Percentiles rank a stretch among this genome's conserved stretches.
phyloP scores from a whole-genome alignment of 2,888 invertebrate species.

The Erpobdella octoculata region DNA sequence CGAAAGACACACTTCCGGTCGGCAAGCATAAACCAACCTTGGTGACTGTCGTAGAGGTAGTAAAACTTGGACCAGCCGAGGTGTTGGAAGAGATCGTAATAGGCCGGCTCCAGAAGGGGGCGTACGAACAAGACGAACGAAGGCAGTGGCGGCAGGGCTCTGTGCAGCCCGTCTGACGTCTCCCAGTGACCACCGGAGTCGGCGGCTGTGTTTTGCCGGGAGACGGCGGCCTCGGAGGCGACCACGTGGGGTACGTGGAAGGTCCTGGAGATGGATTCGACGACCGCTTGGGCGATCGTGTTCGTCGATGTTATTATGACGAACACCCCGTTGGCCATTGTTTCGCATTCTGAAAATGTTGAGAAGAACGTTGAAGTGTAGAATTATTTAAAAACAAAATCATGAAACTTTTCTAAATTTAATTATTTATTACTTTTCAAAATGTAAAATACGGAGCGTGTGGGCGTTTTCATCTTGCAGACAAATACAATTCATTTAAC shows the following conservation, averaged over 20 bases:
- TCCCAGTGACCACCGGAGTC: not conserved
- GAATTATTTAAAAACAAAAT: not conserved
- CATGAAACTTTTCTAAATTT: not conserved
- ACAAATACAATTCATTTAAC: too few species aligned
- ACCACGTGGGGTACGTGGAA: conserved; percentile 23
- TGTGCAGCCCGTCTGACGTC: not conserved
- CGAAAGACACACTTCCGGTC: too few species aligned
- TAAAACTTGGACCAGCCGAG: not conserved
- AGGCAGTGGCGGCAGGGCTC: not conserved
- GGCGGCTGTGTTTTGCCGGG: not conserved
- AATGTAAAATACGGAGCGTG: too few species aligned
- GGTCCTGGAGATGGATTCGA: conserved; percentile 19
- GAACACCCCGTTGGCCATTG: conserved; percentile 19
- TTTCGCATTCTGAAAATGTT: conserved; percentile 14
- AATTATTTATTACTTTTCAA: too few species aligned
- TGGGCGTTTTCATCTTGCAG: too few species aligned
- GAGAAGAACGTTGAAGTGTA: not conserved
- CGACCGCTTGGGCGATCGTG: conserved; percentile 9
- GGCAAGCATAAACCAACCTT: conserved; percentile 7
- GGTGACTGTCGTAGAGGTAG: conserved; percentile 15
- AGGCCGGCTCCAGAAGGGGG: conserved; percentile 15
- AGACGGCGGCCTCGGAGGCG: conserved; percentile 7
- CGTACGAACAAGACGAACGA: conserved; percentile 13
- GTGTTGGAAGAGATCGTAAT: conserved; percentile 20
- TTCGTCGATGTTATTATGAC: conserved; percentile 5